A percentile compares a stretch with the other conserved stretches of the same genome.
phyloP scores from a whole-genome alignment of 2,888 invertebrate genomes.

The Microdon myrmicae region DNA sequence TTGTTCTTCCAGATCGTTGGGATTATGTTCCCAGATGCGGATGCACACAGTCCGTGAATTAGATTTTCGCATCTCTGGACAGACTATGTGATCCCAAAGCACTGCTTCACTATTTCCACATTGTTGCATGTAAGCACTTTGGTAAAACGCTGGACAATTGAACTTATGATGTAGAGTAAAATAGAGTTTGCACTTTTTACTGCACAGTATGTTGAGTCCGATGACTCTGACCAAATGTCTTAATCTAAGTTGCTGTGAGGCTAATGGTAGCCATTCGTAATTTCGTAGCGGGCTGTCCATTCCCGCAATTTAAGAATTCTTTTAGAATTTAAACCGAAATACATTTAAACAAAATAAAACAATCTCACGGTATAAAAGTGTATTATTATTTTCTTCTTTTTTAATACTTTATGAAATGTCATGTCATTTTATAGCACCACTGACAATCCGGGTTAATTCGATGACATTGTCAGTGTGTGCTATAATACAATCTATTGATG shows the following conservation, averaged over 20 bases:
- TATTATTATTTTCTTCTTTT: slow-evolving; percentile 42
- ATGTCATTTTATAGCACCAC: too few relatives aligned
- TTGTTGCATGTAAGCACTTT: slow-evolving; percentile 68
- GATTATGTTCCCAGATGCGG: slow-evolving; percentile 61
- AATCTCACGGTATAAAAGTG: slow-evolving; percentile 34
- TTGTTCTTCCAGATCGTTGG: slow-evolving; percentile 52
- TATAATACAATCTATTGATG: too few relatives aligned
- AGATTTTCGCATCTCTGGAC: slow-evolving; percentile 70
- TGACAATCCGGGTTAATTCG: too few relatives aligned
- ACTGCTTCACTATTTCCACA: slow-evolving; percentile 70
- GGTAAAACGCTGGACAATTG: slow-evolving; percentile 86
- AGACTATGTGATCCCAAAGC: slow-evolving; percentile 84
- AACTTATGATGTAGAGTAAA: slow-evolving; percentile 83
- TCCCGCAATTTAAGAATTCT: slow-evolving; percentile 56
- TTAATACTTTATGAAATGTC: too few relatives aligned
- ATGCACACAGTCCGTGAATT: slow-evolving; percentile 64
- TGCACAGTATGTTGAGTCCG: slow-evolving; percentile 70
- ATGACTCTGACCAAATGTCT: slow-evolving; percentile 82
- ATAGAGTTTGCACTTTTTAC: slow-evolving; percentile 72
- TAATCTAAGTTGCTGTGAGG: slow-evolving; percentile 85
- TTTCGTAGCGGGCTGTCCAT: slow-evolving; percentile 71
- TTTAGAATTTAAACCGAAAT: slow-evolving; percentile 22
- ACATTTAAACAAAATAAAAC: slow-evolving; percentile 39
- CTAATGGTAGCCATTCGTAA: slow-evolving; percentile 82
- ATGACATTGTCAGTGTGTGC: too few relatives aligned